Conservation (phyloP, 2,888 invertebrate genomes). For the Cephus spinipes region DNA sequence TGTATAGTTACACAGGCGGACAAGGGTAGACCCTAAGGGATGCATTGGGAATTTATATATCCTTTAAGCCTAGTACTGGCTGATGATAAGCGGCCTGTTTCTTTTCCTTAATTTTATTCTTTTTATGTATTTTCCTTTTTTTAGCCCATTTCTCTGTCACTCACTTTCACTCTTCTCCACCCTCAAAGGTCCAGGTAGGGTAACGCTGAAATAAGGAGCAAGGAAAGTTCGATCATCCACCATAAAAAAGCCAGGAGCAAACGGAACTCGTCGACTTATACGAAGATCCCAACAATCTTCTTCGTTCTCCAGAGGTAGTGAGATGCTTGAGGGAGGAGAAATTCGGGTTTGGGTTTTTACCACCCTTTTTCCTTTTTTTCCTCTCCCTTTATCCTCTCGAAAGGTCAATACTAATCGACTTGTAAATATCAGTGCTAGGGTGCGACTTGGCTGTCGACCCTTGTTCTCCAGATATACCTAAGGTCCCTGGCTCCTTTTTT, state of each 20-base stretch:
- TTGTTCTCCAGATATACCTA: slow-evolving; percentile 34
- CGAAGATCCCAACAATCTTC: no score
- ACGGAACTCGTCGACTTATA: no score
- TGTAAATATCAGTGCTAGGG: slow-evolving; percentile 17
- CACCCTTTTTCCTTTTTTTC: no score
- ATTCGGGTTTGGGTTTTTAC: no score
- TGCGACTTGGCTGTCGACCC: neutral
- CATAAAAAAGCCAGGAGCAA: neutral
- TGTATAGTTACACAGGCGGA: slow-evolving; percentile 18
- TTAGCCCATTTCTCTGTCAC: no score
- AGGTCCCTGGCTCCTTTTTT: no score
- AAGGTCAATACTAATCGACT: slow-evolving; percentile 24
- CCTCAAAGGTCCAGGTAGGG: neutral
- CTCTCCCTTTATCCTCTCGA: neutral
- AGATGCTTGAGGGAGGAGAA: no score
- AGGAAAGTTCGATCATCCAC: slow-evolving; percentile 13
- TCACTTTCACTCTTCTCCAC: no score
- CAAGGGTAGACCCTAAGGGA: slow-evolving; percentile 16
- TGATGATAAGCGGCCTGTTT: neutral
- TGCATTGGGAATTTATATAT: no score
- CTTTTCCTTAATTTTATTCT: slow-evolving; percentile 13
- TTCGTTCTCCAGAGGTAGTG: no score
- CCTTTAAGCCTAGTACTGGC: no score
- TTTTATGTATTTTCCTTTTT: neutral
- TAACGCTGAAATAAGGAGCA: slow-evolving; percentile 5